Base-by-base conservation (phyloP, 2,888 invertebrate species). In the Melanostoma mellinum region DNA sequence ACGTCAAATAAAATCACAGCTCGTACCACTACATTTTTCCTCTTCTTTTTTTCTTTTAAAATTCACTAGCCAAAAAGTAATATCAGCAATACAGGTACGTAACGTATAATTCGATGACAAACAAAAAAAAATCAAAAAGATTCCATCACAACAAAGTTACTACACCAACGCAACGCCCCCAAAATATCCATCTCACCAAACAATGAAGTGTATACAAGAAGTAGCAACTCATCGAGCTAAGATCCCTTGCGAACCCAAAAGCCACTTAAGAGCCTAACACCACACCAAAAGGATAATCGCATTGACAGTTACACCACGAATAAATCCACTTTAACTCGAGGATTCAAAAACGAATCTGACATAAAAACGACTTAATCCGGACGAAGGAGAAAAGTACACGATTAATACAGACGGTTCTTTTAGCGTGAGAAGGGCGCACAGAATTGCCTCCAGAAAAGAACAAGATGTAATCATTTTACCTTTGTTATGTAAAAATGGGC, bases 291-390 rank as follows among this genome's bases (percentile, higher is more conserved):
- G 84, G 75, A 84, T 84, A 84, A 84, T 84, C 79, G 79, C 71
- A 84, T 84, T 84, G 84, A 84, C 84, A 84, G 84, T 79, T 84
- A 84, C 84, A 84, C 84, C 84, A 84, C 84, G 84, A 84, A 84
- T 79, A 84, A 84, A 84, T 84, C 84, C 79, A 84, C 84, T 84
- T 84, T 84, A 84, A 84, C 74, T 84, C 84, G 71, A 56, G 75
- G 84, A 84, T 79, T 84, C 79, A 74, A 75, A 79, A 84, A 67
- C 84, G 84, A 79, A 84, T 79, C 75, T 58, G 84, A 84, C 84
- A 84, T 79, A 79, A 79, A 78, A 84, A 84, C 75, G 78, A 78
- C 82, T 84, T 68, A 67, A 73, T 74, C 58, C 32, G 69, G 68
- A 40, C 50, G 40, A 58, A 67, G 30, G 32, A 61, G 63, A 78